phyloP scores from a whole-genome alignment of 1,140 invertebrate genomes.

The Ceratitis capitata region DNA sequence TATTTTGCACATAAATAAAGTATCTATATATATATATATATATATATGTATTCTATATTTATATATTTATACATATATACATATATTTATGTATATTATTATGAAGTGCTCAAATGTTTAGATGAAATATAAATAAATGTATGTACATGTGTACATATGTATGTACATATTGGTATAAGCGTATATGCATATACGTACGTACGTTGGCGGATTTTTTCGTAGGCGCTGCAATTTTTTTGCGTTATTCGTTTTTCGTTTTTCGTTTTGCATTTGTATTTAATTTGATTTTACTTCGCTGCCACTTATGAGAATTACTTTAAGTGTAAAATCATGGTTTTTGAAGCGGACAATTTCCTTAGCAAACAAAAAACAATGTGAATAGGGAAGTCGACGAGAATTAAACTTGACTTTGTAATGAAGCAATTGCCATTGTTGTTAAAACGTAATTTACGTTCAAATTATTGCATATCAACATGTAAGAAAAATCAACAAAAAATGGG shows the following conservation, averaged over 20 bases:
- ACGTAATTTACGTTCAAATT: conserved; percentile 8
- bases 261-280: background rate
- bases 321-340: background rate
- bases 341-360: background rate
- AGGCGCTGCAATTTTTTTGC: background rate
- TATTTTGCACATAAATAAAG: no score
- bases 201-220: conserved; percentile 16
- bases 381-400: conserved; percentile 22
- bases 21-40: background rate
- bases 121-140: background rate
- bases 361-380: conserved; percentile 7
- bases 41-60: background rate
- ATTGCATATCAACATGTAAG: background rate
- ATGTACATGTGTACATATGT: background rate
- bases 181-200: background rate
- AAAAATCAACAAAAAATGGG: background rate
- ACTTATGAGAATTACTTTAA: conserved; percentile 24
- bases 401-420: conserved; percentile 34
- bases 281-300: conserved; percentile 4
- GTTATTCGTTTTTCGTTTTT: background rate
- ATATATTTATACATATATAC: background rate
- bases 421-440: conserved; percentile 28
- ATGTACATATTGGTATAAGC: no score
- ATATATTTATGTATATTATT: background rate
- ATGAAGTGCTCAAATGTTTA: no score